Evolutionary conservation across 1,140 invertebrate genomes (phyloP), one percentile per base, ranked within the genome.

Genomic region (Nylanderia fulva): DNA sequence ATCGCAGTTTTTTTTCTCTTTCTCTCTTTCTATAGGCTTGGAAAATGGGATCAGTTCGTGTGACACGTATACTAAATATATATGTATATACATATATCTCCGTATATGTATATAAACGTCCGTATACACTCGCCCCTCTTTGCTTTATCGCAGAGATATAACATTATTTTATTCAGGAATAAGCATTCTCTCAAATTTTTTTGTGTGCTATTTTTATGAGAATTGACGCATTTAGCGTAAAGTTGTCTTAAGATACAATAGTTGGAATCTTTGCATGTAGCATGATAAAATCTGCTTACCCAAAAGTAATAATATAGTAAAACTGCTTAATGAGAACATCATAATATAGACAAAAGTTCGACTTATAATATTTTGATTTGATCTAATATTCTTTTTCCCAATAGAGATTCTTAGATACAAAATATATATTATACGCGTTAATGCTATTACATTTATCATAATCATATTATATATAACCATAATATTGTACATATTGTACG

Each of bases 41-140:
- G 91, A 92, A 90, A 92, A 94, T 94, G 91, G 90, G 92, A 93
- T 94, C 93, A 94, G 94, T 94, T 93, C 61, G 79, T 39, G 69
- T 39, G 69, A 86, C 72, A 87, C 61, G 15, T 48, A 72, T 58
- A 48, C 52, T 84, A 45, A 75, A 84, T 52, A 72, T 75, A 84
- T 52, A 72, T 75, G 29, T 76, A 2, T 77, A 42, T 36, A 45
- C 27, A 54, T 45, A 58, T 61, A 64, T 80, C n/a, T 60, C 11
- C 74, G 11, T 83, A 33, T 86, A 52, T 80, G 52, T 88, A 74
- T 85, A 75, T 66, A 68, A 63, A 87, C 72, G 74, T 89, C 72
- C 45, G 64, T 74, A 66, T 91, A 89, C 69, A 90, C 88, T 92
- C 86, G 89, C 87, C 85, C 86, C 91, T 92, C 88, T 92, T 91